phyloP scores from a whole-genome alignment of 2,888 invertebrate species.

The Plusia festucae region DNA sequence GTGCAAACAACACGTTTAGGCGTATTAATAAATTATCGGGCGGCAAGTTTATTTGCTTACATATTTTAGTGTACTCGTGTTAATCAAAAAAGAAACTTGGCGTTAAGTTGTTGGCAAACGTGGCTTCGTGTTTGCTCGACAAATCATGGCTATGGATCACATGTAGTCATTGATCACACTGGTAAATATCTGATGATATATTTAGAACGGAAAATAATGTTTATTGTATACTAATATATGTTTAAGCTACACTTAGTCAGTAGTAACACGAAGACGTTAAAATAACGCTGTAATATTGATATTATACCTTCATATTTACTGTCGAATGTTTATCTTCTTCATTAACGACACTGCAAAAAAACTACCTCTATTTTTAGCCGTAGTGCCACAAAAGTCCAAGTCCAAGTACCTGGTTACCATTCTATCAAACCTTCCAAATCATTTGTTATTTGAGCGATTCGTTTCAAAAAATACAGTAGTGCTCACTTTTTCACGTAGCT shows the following conservation, averaged over 20 bases:
- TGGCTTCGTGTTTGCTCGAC: conserved; percentile 52
- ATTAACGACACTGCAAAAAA: neutral
- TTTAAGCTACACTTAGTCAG: neutral
- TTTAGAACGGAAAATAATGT: conserved; percentile 3
- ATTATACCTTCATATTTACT: neutral
- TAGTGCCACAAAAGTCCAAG: neutral
- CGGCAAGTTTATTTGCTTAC: conserved; percentile 68
- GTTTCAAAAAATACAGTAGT: conserved; percentile 39
- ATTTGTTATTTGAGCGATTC: conserved; percentile 9
- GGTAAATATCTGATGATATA: conserved; percentile 3
- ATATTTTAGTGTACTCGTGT: conserved; percentile 76
- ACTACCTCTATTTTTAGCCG: neutral
- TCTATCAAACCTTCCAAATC: no score
- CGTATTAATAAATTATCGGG: conserved; percentile 80
- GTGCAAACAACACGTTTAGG: conserved; percentile 67
- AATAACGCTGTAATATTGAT: neutral
- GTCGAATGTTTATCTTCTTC: no score
- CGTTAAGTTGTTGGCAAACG: conserved; percentile 77
- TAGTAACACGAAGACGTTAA: neutral
- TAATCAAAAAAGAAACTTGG: conserved; percentile 78
- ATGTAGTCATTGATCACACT: conserved; percentile 45
- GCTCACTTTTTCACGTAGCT: conserved; percentile 31
- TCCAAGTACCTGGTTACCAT: neutral
- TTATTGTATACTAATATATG: conserved; percentile 1
- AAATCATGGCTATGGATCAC: conserved; percentile 43